Evolutionary conservation across 2,888 invertebrate genomes (phyloP).

Genomic region (Diploptera punctata): DNA sequence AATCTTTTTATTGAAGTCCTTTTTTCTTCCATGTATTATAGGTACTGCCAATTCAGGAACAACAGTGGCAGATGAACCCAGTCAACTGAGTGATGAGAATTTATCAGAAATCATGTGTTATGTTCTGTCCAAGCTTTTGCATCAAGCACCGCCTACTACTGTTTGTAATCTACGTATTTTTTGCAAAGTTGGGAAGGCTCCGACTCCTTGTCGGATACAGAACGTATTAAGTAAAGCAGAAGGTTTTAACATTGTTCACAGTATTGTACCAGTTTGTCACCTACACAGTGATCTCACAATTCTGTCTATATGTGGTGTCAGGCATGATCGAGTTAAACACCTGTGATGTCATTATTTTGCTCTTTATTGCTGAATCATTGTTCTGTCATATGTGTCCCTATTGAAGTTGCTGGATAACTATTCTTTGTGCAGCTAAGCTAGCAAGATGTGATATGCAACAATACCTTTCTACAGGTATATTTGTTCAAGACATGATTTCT

Average conservation of each 20-base stretch:
- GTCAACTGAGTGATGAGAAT: slow-evolving; percentile 53
- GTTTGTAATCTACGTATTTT: slow-evolving; percentile 76
- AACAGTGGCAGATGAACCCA: slow-evolving; percentile 47
- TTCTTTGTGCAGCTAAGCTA: too few species aligned
- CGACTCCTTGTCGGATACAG: slow-evolving; percentile 56
- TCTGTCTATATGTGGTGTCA: slow-evolving; percentile 81
- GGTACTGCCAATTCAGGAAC: slow-evolving; percentile 38
- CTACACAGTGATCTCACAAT: slow-evolving; percentile 83
- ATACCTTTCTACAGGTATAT: too few species aligned
- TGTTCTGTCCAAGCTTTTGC: slow-evolving; percentile 57
- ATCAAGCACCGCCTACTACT: slow-evolving; percentile 50
- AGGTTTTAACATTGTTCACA: slow-evolving; percentile 67
- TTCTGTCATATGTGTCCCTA: too few species aligned
- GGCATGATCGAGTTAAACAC: slow-evolving; percentile 74
- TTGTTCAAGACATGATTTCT: too few species aligned
- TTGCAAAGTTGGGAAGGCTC: slow-evolving; percentile 70
- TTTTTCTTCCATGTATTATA: slow-evolving; percentile 4
- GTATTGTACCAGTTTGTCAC: slow-evolving; percentile 79
- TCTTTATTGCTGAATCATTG: too few species aligned
- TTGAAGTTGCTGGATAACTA: too few species aligned
- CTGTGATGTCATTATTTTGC: too few species aligned
- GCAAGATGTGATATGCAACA: too few species aligned
- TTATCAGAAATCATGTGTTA: slow-evolving; percentile 60
- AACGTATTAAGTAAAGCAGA: slow-evolving; percentile 51
- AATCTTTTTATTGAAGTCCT: too few species aligned